Evolutionary conservation across 2,113 vertebrate genomes (phyloP).

Genomic region (Raja brachyura): DNA sequence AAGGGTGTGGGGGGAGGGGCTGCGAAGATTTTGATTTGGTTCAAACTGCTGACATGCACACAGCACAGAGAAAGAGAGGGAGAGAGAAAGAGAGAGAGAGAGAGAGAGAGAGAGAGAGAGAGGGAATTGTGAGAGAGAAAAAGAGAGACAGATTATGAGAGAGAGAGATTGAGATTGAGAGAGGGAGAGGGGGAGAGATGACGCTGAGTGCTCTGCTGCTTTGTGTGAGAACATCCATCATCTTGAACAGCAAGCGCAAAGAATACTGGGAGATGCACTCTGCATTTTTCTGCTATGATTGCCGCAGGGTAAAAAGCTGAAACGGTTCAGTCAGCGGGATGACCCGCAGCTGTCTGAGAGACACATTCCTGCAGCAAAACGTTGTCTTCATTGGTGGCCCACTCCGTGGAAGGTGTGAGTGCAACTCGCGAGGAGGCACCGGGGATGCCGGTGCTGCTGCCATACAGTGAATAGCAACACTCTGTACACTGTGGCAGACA

Average conservation of each 20-base stretch:
- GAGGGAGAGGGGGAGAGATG: neutral
- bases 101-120: too few relatives aligned
- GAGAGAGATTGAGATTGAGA: neutral
- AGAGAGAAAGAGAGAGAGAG: neutral
- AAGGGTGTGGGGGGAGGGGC: neutral
- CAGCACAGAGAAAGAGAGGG: neutral
- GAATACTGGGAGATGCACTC: neutral
- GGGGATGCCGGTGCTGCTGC: neutral
- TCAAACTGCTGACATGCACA: neutral
- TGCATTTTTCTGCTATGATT: neutral
- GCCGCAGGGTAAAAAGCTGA: neutral
- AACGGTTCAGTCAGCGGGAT: neutral
- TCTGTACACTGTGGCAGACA: neutral
- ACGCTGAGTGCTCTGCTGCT: neutral
- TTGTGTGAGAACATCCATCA: constrained; percentile 20
- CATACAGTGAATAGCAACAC: too few relatives aligned
- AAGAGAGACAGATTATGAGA: neutral
- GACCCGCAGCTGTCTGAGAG: neutral
- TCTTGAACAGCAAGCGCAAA: neutral
- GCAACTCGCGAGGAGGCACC: neutral
- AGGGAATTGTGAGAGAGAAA: too few relatives aligned
- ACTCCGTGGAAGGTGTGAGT: neutral
- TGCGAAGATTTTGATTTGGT: neutral
- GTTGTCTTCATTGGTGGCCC: neutral
- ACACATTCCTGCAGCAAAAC: neutral